Evolutionary conservation across 1,140 invertebrate species (phyloP).

Genomic region (Pseudomyrmex cubaensis): DNA sequence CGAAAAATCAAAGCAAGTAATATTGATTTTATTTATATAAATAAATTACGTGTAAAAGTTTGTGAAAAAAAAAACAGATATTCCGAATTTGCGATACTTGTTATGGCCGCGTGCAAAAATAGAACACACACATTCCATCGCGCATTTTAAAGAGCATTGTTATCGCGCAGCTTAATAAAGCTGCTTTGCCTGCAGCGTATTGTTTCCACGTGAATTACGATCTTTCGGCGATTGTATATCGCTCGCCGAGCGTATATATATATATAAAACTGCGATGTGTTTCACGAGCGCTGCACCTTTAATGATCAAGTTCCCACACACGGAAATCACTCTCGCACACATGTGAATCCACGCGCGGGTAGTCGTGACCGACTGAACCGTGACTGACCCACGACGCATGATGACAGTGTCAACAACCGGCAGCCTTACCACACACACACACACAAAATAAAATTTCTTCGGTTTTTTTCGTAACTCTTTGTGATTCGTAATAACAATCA

Average conservation of each 20-base stretch:
- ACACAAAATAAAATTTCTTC: background rate
- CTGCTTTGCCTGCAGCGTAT: slow-evolving; percentile 9
- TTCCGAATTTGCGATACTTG: too few relatives aligned
- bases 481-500: slow-evolving; percentile 8
- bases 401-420: slow-evolving; percentile 61
- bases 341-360: slow-evolving; percentile 24
- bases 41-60: too few relatives aligned
- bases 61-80: too few relatives aligned
- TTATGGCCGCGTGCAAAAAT: background rate
- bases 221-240: slow-evolving; percentile 43
- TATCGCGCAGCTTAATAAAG: slow-evolving; percentile 17
- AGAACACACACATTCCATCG: background rate
- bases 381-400: slow-evolving; percentile 64
- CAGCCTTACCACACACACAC: background rate
- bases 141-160: slow-evolving; percentile 19
- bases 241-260: background rate
- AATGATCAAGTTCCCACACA: slow-evolving; percentile 12
- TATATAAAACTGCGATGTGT: slow-evolving; percentile 23
- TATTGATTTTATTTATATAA: too few relatives aligned
- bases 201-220: slow-evolving; percentile 58
- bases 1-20: too few relatives aligned
- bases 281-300: slow-evolving; percentile 1
- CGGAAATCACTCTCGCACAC: background rate
- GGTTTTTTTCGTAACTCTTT: background rate
- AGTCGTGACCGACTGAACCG: slow-evolving; percentile 66